Conservation (phyloP, 2,797 vertebrate species). For the Pelobates cultripes region DNA sequence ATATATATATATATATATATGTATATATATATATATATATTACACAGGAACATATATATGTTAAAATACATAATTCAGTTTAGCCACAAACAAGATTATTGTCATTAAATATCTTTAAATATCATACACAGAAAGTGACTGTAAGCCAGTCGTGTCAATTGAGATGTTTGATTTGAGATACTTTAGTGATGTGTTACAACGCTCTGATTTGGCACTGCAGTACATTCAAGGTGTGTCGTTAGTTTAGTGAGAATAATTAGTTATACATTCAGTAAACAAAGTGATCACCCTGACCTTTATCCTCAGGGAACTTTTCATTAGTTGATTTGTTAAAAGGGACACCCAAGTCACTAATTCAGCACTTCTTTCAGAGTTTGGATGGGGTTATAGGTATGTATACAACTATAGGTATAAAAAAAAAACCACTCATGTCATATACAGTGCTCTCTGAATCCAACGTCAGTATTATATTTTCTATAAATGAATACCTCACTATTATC, state of each 20-base stretch:
- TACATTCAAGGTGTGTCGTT: neutral
- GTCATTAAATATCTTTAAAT: neutral
- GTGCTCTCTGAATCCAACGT: too few relatives aligned
- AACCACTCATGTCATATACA: too few relatives aligned
- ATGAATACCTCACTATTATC: too few relatives aligned
- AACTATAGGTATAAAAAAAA: too few relatives aligned
- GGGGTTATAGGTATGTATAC: too few relatives aligned
- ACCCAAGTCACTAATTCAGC: conserved; percentile 7
- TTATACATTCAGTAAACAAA: conserved; percentile 27
- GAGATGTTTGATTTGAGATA: neutral
- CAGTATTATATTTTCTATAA: too few relatives aligned
- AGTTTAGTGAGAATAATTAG: conserved; percentile 7
- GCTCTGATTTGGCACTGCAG: neutral
- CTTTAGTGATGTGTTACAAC: neutral
- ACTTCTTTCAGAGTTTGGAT: neutral
- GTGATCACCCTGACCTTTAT: conserved; percentile 13
- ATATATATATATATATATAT: too few relatives aligned
- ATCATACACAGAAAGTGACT: neutral
- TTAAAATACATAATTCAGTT: too few relatives aligned
- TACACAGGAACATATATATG: too few relatives aligned
- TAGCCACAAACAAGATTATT: too few relatives aligned
- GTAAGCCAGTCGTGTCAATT: neutral
- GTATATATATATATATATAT: too few relatives aligned
- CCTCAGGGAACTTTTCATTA: conserved; percentile 12
- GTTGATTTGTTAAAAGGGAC: conserved; percentile 31